Conservation (phyloP, 2,113 vertebrate species). For the Todiramphus saurophagus region DNA sequence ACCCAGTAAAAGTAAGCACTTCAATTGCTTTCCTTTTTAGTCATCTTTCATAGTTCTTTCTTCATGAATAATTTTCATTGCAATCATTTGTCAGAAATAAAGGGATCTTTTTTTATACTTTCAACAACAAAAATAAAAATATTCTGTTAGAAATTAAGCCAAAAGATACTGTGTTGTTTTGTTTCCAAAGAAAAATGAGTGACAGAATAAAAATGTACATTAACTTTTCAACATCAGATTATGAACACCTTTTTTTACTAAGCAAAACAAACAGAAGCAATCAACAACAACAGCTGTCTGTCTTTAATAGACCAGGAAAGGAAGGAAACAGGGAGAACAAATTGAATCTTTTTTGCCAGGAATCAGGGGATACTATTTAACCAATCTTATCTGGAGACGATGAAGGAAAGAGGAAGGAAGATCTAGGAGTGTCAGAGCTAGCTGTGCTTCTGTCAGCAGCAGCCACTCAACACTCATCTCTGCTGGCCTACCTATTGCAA, state of each 20-base stretch:
- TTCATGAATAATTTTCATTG: neutral
- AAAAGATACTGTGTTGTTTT: neutral
- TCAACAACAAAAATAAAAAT: neutral
- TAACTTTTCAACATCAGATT: neutral
- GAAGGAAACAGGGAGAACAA: neutral
- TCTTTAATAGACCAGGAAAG: neutral
- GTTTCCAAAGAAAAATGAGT: neutral
- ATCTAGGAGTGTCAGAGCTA: neutral
- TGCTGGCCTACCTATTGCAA: accelerated
- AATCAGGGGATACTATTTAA: neutral
- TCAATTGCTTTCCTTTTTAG: neutral
- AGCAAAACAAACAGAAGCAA: neutral
- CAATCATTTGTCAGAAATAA: neutral
- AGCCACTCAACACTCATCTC: neutral
- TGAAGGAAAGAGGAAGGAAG: neutral
- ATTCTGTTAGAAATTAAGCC: neutral
- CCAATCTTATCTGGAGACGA: neutral
- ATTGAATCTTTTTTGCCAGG: neutral
- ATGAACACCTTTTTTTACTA: neutral
- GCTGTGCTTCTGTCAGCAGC: conserved; percentile 14
- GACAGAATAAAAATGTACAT: neutral
- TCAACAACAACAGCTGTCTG: neutral
- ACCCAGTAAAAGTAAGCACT: neutral
- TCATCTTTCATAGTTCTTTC: neutral
- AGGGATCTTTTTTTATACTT: neutral